Base-by-base conservation (phyloP, 2,113 vertebrate genomes). In the Phainopepla nitens region DNA sequence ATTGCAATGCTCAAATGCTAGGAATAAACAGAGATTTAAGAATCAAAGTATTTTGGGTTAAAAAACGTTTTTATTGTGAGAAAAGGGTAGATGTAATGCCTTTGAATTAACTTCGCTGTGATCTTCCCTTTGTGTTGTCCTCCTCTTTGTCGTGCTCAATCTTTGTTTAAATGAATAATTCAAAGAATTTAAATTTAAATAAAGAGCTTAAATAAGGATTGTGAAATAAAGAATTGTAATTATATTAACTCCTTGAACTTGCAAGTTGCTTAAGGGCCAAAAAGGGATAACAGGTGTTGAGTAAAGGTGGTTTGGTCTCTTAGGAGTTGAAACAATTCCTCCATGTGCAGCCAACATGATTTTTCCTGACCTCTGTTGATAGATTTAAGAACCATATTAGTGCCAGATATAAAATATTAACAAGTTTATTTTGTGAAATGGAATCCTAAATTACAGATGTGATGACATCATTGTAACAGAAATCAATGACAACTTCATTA, bases 381-480 rank as follows among this genome's bases (percentile, higher is more conserved):
- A 70, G 25, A 24, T 65, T 65, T 92, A 75, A 88, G 79, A 88
- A n/a, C 47, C 19, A 8, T 91, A 75, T 70, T 88, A 86, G 35
- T 80, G 41, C 60, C 36, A 44, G 64, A 84, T 86, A 62, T 76
- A 77, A 91, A 83, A 65, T 81, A 76, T 42, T 93, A 96, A 85
- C 27, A 57, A 77, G 82, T 92, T 92, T 85, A 60, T 85, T 95
- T 93, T 93, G 71, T 95, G 92, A 95, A 93, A 95, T 69, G 18
- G 62, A 83, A 92, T 88, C 64, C 68, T 77, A 60, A 77, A 77
- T 91, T 94, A 81, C 62, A 92, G 60, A 64, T 82, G 18, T 44
- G 64, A 86, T 93, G 94, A 95, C 68, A 70, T 93, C 90, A 83
- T 71, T 62, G 66, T 41, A 83, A 81, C 25, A 88, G 44, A 82